Conservation (phyloP, 2,113 vertebrate species). For the Phyllostomus hastatus region DNA sequence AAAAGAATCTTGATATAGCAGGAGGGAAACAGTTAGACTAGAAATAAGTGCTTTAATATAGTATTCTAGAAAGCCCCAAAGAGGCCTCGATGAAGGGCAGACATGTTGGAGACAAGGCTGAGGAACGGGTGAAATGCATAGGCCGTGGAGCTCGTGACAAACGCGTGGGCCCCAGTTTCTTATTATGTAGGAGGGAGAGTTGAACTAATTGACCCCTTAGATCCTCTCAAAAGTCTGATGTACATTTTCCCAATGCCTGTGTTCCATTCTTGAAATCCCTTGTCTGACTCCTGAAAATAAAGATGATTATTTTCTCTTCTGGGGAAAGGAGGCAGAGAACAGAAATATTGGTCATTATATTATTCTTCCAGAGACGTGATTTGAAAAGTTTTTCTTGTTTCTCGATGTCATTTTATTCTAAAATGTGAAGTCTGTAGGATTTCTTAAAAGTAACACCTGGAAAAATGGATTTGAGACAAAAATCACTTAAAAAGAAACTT, state of each 20-base stretch:
- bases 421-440: neutral
- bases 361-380: neutral
- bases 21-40: neutral
- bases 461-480: neutral
- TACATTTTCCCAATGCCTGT: neutral
- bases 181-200: neutral
- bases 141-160: fast-evolving
- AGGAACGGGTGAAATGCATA: neutral
- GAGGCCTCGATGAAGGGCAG: neutral
- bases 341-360: neutral
- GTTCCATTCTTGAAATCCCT: neutral
- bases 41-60: neutral
- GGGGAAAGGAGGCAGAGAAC: neutral
- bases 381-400: neutral
- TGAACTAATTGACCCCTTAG: neutral
- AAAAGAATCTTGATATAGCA: neutral
- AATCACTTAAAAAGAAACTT: neutral
- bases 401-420: slow-evolving; percentile 25
- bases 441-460: neutral
- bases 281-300: neutral
- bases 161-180: neutral
- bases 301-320: neutral
- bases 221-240: neutral
- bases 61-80: neutral
- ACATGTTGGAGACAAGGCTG: neutral